Percentiles rank a stretch among this genome's conserved stretches.
Evolutionary conservation across 2,888 invertebrate species (phyloP).

Genomic region (Masnerella sp.): DNA sequence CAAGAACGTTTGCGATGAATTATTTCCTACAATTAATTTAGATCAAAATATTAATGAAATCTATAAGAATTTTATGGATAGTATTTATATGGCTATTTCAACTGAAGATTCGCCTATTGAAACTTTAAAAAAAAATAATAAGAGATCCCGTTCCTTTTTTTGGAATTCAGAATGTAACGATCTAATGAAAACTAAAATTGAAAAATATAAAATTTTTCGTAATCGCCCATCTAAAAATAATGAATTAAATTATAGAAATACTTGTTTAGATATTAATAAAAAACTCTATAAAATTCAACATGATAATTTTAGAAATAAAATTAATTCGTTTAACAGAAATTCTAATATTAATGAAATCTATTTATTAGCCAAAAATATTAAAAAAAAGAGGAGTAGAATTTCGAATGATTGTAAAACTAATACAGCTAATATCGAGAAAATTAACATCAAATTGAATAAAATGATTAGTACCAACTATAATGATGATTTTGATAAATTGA

Average conservation of each 20-base stretch:
- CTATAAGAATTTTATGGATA: background rate
- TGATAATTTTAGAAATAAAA: conserved; percentile 7
- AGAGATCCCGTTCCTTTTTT: conserved; percentile 1
- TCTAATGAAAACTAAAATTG: background rate
- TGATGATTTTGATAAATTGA: background rate
- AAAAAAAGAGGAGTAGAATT: conserved; percentile 13
- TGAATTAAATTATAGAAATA: conserved; percentile 3
- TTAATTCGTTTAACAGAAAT: conserved; percentile 8
- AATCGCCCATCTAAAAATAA: background rate
- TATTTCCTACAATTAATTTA: background rate
- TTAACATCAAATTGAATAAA: background rate
- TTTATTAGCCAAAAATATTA: conserved; percentile 11
- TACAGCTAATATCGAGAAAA: conserved; percentile 3
- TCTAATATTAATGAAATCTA: conserved; percentile 1
- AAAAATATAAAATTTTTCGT: background rate
- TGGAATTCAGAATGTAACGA: background rate
- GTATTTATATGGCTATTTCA: conserved; percentile 2
- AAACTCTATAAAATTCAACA: conserved; percentile 4
- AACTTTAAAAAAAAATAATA: background rate
- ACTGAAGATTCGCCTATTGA: background rate
- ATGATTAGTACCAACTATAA: background rate
- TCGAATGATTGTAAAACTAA: conserved; percentile 4
- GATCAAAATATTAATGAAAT: background rate
- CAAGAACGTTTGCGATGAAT: background rate
- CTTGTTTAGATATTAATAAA: conserved; percentile 3